These are phyloP conservation scores for Oreochromis niloticus DNA, from an alignment of 2,113 vertebrate genomes.

Conservation along the genomic window DNA sequence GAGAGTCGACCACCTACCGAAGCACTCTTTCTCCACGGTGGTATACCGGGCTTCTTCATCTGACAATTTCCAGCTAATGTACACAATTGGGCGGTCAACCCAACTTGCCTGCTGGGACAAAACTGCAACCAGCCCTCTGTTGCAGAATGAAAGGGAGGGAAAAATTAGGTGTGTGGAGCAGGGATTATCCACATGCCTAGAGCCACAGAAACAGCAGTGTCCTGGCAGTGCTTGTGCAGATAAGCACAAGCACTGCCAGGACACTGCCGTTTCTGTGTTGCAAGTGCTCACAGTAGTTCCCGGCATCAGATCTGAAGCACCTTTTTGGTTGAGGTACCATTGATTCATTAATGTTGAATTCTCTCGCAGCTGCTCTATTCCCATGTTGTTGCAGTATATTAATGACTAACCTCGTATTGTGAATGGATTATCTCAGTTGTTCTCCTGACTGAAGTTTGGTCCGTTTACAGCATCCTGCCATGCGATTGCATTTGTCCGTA, in stretches of 20 bases:
- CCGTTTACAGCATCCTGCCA: no score
- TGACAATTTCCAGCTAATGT: neutral
- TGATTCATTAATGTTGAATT: no score
- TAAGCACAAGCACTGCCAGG: neutral
- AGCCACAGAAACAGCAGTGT: no score
- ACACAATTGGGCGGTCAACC: rapidly evolving
- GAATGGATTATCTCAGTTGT: no score
- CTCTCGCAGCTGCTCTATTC: no score
- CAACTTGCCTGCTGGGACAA: neutral
- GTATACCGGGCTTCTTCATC: neutral
- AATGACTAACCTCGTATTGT: no score
- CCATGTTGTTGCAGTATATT: no score
- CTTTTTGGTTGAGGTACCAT: neutral
- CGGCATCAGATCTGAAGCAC: neutral
- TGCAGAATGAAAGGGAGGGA: neutral
- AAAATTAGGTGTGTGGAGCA: neutral
- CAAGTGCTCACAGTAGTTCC: neutral
- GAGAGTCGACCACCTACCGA: rapidly evolving
- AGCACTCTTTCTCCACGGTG: neutral
- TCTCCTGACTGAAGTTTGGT: no score
- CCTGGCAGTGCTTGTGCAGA: no score
- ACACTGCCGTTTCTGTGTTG: neutral
- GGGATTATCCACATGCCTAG: neutral
- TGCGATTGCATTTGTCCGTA: no score
- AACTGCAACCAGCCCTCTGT: neutral